phyloP scores from a whole-genome alignment of 2,113 vertebrate genomes.

The Scomber colias region DNA sequence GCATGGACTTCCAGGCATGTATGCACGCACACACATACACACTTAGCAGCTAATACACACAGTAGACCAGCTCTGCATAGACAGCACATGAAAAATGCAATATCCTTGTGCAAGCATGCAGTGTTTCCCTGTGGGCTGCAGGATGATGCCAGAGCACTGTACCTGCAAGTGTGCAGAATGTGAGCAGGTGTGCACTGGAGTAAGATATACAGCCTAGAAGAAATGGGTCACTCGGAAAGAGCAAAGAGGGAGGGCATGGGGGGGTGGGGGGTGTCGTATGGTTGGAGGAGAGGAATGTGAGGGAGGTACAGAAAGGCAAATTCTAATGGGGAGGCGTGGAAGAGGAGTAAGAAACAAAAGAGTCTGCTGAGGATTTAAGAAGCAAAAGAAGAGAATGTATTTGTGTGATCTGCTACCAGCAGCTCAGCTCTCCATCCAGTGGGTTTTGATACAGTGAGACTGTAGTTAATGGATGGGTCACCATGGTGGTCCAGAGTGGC shows the following conservation, averaged over 20 bases:
- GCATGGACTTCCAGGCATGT: no score
- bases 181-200: slow-evolving; percentile 11
- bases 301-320: slow-evolving; percentile 15
- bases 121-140: slow-evolving; percentile 17
- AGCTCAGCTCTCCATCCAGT: no score
- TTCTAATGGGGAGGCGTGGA: not conserved
- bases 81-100: slow-evolving; percentile 37
- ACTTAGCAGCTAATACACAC: no score
- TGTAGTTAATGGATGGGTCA: slow-evolving; percentile 16
- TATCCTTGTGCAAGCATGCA: not conserved
- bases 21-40: not conserved
- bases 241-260: slow-evolving; percentile 30
- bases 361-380: not conserved
- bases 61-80: not conserved
- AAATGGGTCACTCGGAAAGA: slow-evolving; percentile 51
- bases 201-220: slow-evolving; percentile 23
- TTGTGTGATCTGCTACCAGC: no score
- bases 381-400: not conserved
- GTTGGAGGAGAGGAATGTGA: slow-evolving; percentile 4
- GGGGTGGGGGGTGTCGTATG: not conserved
- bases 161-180: slow-evolving; percentile 29
- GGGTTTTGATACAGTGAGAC: not conserved
- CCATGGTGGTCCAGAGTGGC: slow-evolving; percentile 74
- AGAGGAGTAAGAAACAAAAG: not conserved
- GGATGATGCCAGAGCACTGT: slow-evolving; percentile 15